Percentiles rank a stretch among this genome's conserved stretches.
phyloP scores from a whole-genome alignment of 2,113 vertebrate species.

The Cheilinus undulatus region DNA sequence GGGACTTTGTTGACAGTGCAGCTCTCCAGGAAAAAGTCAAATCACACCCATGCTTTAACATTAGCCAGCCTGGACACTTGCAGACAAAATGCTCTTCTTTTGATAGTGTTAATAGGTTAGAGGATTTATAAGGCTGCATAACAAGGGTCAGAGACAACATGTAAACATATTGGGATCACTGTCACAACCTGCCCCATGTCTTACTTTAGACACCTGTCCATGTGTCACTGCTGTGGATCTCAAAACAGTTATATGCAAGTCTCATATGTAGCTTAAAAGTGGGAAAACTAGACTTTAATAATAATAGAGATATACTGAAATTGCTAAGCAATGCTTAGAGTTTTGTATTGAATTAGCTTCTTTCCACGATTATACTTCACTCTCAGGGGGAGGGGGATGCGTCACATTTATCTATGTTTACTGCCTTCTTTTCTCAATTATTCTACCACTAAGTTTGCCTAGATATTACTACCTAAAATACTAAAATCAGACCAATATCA shows the following conservation, averaged over 20 bases:
- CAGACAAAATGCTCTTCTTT: constrained; percentile 30
- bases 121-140: constrained; percentile 61
- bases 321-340: constrained; percentile 7
- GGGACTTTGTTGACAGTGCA: constrained; percentile 52
- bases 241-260: constrained; percentile 73
- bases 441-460: background rate
- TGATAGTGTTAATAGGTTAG: constrained; percentile 58
- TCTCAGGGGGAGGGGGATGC: constrained; percentile 56
- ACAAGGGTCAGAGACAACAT: constrained; percentile 72
- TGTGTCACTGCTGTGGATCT: constrained; percentile 77
- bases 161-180: constrained; percentile 63
- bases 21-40: constrained; percentile 52
- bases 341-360: constrained; percentile 2
- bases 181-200: constrained; percentile 64
- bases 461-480: background rate
- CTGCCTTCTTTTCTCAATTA: constrained; percentile 10
- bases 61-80: constrained; percentile 58
- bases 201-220: constrained; percentile 77
- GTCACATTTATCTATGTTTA: constrained; percentile 13
- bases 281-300: constrained; percentile 34
- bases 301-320: constrained; percentile 25
- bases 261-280: constrained; percentile 51
- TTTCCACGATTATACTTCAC: constrained; percentile 13
- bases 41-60: constrained; percentile 58
- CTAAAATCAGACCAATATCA: background rate